Evolutionary conservation across 2,797 vertebrate species (phyloP).

Genomic region (Heterohyrax brucei): DNA sequence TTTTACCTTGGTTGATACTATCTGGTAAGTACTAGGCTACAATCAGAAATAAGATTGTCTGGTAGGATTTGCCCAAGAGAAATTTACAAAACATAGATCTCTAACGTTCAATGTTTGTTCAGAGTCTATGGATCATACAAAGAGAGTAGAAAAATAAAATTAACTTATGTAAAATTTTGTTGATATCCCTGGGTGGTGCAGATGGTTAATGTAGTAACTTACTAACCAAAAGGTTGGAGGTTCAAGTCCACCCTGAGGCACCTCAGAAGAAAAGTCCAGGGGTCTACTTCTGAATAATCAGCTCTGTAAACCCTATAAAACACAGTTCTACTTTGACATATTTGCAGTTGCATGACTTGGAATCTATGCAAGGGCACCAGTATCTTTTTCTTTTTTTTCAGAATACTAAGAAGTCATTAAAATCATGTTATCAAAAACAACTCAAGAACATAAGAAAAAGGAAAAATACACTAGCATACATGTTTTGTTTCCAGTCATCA

Average conservation of each 20-base stretch:
- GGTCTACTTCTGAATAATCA: background rate
- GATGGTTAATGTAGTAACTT: background rate
- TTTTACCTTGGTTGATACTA: constrained; percentile 64
- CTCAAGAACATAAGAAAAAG: background rate
- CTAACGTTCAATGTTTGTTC: background rate
- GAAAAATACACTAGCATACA: background rate
- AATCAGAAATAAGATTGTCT: constrained; percentile 51
- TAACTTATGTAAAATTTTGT: background rate
- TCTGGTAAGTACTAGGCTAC: background rate
- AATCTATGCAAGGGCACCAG: background rate
- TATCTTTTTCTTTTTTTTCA: background rate
- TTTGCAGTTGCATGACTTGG: background rate
- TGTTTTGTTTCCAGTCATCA: background rate
- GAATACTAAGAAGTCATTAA: constrained; percentile 60
- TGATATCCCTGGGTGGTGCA: background rate
- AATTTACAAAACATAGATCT: constrained; percentile 27
- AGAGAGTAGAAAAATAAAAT: background rate
- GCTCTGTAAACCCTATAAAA: background rate
- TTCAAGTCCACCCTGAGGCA: background rate
- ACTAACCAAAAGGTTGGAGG: background rate
- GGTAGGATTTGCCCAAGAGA: background rate
- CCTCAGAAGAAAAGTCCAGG: background rate
- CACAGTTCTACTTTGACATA: background rate
- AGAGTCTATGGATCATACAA: constrained; percentile 57
- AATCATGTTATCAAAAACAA: constrained; percentile 50